Evolutionary conservation across 2,797 vertebrate genomes (phyloP), one percentile per base, ranked within the genome.

Genomic region (Pseudochirops cupreus): DNA sequence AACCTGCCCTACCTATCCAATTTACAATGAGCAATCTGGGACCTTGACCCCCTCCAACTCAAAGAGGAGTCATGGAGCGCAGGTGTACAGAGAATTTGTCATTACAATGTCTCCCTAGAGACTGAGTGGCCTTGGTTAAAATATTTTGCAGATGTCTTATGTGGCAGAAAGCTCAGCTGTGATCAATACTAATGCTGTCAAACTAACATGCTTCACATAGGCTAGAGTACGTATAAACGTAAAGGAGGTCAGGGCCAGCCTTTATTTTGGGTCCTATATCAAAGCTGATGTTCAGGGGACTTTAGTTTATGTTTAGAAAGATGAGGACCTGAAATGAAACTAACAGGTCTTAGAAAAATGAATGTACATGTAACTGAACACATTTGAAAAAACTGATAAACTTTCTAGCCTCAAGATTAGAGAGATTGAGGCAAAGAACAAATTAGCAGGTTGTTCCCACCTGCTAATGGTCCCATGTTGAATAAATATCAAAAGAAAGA

Each of bases 261-360:
- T 97, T 95, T 55, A 92, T 91, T 97, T 97, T 92, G 91, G 52
- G 46, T 95, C 93, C 52, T 95, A 95, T 95, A 92, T 92, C 53
- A 92, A 95, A 91, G 56, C 24, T 57, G 90, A 92, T 29, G 12
- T 62, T 91, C n/a, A 54, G 31, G 96, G 67, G 95, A 55, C 12
- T 96, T 94, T 92, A 92, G 62, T 67, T 96, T 91, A 90, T 91
- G 56, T 92, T 96, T 29, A 62, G 33, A 93, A 95, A 55, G 59
- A 93, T 95, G 93, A 93, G 28, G 2, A 92, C 24, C 33, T 92
- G 29, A 31, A 91, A 90, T 93, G 58, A 94, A 62, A 91, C 56
- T 55, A 92, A 87, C 0, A 53, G 87, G 29, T 1, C 50, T 46
- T n/a, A 28, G 16, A 91, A 33, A 94, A 50, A 50, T 87, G 7